Conservation (phyloP, 2,113 vertebrate genomes). For the Todiramphus saurophagus region DNA sequence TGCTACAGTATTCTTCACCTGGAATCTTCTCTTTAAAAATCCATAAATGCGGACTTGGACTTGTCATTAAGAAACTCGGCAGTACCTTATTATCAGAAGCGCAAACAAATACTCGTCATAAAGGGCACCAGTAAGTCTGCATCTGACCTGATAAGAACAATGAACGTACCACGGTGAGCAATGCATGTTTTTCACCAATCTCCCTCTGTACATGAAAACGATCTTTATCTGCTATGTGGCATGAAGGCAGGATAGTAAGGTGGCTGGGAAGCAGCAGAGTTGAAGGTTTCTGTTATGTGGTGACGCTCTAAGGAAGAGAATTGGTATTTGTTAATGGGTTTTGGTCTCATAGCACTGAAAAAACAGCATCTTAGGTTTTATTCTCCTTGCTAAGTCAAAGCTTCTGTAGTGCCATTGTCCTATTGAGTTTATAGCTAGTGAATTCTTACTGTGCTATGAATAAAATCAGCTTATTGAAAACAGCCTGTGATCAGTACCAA, state of each 20-base stretch:
- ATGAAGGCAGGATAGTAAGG: not conserved
- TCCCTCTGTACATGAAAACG: not conserved
- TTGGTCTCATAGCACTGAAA: not conserved
- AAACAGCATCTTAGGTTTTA: not conserved
- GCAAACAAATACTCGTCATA: not conserved
- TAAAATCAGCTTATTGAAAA: not conserved
- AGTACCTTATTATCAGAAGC: not conserved
- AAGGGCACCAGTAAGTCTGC: conserved; percentile 43
- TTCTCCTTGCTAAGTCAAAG: not conserved
- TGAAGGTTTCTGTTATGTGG: not conserved
- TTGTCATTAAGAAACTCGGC: not conserved
- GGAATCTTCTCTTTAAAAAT: not conserved
- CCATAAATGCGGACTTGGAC: not conserved
- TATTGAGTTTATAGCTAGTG: not conserved
- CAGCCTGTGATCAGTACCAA: not conserved
- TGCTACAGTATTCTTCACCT: conserved; percentile 5
- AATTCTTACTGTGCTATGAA: not conserved
- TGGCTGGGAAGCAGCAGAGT: not conserved
- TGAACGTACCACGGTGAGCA: conserved; percentile 54
- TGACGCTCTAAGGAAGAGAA: not conserved
- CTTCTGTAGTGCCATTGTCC: not conserved
- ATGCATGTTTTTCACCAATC: conserved; percentile 33
- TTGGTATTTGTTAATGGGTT: not conserved
- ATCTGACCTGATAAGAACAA: conserved; percentile 42
- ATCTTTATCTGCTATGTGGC: not conserved